Evolutionary conservation across 2,113 vertebrate genomes (phyloP).

Genomic region (Oryzias woworae): DNA sequence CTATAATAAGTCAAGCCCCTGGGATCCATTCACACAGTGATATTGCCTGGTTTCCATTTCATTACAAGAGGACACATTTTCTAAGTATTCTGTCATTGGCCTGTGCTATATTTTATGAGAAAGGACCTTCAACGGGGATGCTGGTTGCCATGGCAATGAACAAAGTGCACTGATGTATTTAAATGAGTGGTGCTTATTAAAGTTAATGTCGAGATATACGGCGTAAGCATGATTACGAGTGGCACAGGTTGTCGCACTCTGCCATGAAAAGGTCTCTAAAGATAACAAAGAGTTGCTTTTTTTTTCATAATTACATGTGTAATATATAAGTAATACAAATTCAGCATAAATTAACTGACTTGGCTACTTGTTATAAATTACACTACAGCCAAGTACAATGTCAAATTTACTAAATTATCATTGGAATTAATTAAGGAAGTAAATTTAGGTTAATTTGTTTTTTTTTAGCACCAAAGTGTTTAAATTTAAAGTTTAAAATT

Average conservation of each 20-base stretch:
- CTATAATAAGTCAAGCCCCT: slow-evolving; percentile 24
- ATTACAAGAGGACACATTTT: slow-evolving; percentile 38
- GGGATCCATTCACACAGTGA: slow-evolving; percentile 25
- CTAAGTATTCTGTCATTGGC: slow-evolving; percentile 28
- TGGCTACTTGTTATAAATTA: not conserved
- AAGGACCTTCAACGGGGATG: slow-evolving; percentile 12
- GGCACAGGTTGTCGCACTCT: not conserved
- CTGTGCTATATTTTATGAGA: slow-evolving; percentile 29
- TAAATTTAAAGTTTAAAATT: no score
- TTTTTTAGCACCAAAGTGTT: no score
- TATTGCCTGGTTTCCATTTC: slow-evolving; percentile 36
- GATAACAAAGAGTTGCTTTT: not conserved
- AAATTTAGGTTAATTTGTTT: no score
- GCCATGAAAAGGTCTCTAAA: not conserved
- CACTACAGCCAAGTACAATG: not conserved
- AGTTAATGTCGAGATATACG: slow-evolving; percentile 2
- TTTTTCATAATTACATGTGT: not conserved
- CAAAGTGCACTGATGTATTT: slow-evolving; percentile 21
- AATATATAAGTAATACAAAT: not conserved
- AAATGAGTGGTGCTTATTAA: slow-evolving; percentile 9
- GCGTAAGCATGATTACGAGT: not conserved
- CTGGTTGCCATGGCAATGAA: slow-evolving; percentile 38
- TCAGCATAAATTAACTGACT: not conserved
- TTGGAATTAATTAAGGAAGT: not conserved
- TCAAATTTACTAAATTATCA: not conserved